Percentiles rank a stretch among this genome's conserved stretches.
Conservation (phyloP, 2,888 invertebrate species). For the Girardia tigrina region DNA sequence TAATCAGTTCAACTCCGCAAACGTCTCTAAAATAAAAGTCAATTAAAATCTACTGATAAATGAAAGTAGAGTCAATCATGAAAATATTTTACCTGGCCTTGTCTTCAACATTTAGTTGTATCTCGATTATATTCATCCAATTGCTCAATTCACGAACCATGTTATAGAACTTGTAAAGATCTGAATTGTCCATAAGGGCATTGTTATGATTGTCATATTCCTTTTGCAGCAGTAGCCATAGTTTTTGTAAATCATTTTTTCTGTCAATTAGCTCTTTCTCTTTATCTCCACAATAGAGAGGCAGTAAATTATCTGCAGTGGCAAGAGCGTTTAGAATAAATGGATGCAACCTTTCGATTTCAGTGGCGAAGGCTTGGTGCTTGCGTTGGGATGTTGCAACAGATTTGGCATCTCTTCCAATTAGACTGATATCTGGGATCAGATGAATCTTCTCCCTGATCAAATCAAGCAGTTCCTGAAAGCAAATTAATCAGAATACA, state of each 20-base stretch:
- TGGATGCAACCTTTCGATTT: constrained; percentile 69
- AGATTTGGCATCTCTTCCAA: constrained; percentile 74
- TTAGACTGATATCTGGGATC: constrained; percentile 29
- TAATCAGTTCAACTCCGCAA: constrained; percentile 87
- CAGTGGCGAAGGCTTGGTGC: constrained; percentile 90
- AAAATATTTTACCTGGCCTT: neutral
- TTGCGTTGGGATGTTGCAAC: constrained; percentile 86
- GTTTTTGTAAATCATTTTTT: constrained; percentile 80
- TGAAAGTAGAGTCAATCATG: neutral
- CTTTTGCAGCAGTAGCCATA: constrained; percentile 76
- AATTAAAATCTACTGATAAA: neutral
- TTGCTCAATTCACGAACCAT: constrained; percentile 86
- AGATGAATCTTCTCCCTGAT: constrained; percentile 24
- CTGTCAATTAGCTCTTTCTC: constrained; percentile 87
- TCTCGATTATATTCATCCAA: constrained; percentile 97
- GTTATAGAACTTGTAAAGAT: constrained; percentile 83
- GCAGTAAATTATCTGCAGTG: constrained; percentile 66
- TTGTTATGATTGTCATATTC: constrained; percentile 50
- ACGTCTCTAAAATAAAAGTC: constrained; percentile 57
- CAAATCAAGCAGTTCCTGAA: constrained; percentile 24
- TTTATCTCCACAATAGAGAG: constrained; percentile 89
- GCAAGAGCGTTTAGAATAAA: neutral
- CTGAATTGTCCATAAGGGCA: constrained; percentile 84
- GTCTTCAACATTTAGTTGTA: constrained; percentile 58
- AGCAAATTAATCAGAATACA: too few relatives aligned